Evolutionary conservation across 64 coral and sea anemone species (phyloP), one percentile per base, ranked within the genome.

Genomic region (Stylophora pistillata): DNA sequence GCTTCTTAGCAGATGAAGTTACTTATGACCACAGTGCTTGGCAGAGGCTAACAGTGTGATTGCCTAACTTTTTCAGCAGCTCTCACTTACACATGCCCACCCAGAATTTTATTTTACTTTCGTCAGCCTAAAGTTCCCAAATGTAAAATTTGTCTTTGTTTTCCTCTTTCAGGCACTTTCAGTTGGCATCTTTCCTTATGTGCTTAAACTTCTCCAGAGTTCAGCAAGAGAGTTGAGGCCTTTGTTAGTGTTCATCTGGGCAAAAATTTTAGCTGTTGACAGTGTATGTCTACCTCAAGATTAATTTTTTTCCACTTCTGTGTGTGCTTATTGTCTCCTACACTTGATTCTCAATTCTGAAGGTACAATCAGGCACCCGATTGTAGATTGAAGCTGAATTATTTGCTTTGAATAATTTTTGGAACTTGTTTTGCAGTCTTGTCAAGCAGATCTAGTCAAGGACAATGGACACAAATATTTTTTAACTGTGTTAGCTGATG

Each of bases 391-490:
- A 4, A 47, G 7, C 3, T 47, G 37, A 47, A 47, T 47, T 4
- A 0, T 7, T 7, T 47, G 37, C 37, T 47, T 47, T 47, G 37
- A 3, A 47, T 47, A 47, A 47, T 47, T 47, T 47, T 47, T 47
- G 37, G 37, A 47, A 47, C 37, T 47, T 47, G 7, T 47, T 58
- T 72, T 89, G 15, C 84, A 99, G 96, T 99, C 96, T 18, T 99
- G 96, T 72, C 96, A 99, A 72, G 71, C 96, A 52, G 96, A 99
- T 88, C 93, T 99, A 58, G 96, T 99, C 23, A 99, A 99, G 77
- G 96, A 99, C 69, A 99, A 94, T 91, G 96, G 96, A 15, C 96
- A 99, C 73, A 95, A 95, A 72, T 99, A 99, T 54, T 99, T 99
- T 31, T 84, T 99, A 21, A 95, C 97, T 61, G 97, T 99, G 17